These are phyloP conservation scores for Saguinus midas DNA, from an alignment of 2,113 vertebrate species.

Conservation along the genomic window DNA sequence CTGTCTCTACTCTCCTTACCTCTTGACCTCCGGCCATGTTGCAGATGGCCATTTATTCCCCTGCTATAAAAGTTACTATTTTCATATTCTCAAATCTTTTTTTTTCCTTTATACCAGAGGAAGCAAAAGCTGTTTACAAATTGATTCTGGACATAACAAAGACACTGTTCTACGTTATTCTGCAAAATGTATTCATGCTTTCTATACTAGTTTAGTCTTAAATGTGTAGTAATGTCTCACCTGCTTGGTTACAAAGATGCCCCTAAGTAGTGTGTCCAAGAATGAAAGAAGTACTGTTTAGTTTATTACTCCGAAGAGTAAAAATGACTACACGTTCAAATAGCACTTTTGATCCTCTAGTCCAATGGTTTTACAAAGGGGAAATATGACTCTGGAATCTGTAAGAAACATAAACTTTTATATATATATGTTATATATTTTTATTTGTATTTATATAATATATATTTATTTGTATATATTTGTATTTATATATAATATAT, in stretches of 20 bases:
- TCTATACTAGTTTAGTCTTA: not conserved
- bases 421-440: not conserved
- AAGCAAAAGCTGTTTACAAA: not conserved
- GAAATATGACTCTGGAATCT: not conserved
- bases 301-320: not conserved
- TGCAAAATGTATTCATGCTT: not conserved
- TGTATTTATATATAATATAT: not conserved
- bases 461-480: not conserved
- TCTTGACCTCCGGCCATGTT: not conserved
- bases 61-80: not conserved
- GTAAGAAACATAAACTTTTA: not conserved
- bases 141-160: not conserved
- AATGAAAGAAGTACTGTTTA: not conserved
- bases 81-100: not conserved
- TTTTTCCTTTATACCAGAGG: not conserved
- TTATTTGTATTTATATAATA: too few species aligned
- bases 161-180: not conserved
- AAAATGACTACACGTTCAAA: not conserved
- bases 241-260: not conserved
- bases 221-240: not conserved
- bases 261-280: not conserved
- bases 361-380: not conserved
- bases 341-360: not conserved
- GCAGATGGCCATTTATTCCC: not conserved
- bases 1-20: not conserved